phyloP scores from a whole-genome alignment of 2,888 invertebrate species.

The Encarsia formosa region DNA sequence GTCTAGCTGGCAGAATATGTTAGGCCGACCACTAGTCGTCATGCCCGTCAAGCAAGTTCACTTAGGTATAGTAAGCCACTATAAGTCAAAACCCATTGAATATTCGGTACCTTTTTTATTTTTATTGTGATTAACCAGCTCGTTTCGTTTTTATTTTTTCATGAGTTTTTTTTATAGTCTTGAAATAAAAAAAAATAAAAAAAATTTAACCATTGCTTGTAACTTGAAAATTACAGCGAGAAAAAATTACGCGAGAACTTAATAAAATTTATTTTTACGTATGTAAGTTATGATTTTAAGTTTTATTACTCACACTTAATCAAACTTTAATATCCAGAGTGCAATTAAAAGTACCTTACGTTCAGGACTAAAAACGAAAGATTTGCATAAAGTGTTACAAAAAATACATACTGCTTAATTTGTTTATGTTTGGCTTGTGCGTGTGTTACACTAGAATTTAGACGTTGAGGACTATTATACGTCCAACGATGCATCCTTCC shows the following conservation, averaged over 20 bases:
- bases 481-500: constrained; percentile 90
- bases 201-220: neutral
- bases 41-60: constrained; percentile 84
- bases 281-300: no score
- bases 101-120: constrained; percentile 20
- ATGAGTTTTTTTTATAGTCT: neutral
- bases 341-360: no score
- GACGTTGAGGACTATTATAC: constrained; percentile 94
- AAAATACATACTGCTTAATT: constrained; percentile 20
- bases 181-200: neutral
- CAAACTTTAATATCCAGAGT: no score
- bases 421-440: constrained; percentile 40
- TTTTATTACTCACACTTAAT: no score
- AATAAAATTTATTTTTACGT: no score
- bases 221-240: neutral
- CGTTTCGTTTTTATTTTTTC: no score
- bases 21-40: constrained; percentile 93
- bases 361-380: no score
- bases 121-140: constrained; percentile 19
- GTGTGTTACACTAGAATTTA: constrained; percentile 68
- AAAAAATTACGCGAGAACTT: no score
- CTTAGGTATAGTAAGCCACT: constrained; percentile 66
- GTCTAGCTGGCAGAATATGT: constrained; percentile 96
- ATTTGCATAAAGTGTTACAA: no score
- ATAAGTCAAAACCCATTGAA: constrained; percentile 24